Evolutionary conservation across 2,113 vertebrate species (phyloP).

Genomic region (Egretta garzetta): DNA sequence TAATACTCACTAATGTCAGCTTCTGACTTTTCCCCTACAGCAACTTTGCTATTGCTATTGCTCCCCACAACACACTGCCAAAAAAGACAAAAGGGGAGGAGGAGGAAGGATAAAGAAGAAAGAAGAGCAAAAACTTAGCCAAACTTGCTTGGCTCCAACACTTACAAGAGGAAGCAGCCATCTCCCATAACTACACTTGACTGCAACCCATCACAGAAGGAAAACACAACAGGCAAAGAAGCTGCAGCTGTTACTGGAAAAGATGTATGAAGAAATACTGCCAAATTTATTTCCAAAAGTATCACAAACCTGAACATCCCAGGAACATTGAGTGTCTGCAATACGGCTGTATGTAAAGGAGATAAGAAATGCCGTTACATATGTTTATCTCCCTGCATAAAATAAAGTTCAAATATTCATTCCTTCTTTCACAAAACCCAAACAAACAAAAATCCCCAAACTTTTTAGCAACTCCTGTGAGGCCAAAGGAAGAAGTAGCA

Average conservation of each 20-base stretch:
- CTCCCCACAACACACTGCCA: neutral
- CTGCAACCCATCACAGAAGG: constrained; percentile 62
- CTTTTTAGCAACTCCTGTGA: neutral
- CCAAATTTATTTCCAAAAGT: constrained; percentile 59
- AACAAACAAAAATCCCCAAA: neutral
- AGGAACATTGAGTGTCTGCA: constrained; percentile 21
- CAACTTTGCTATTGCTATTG: neutral
- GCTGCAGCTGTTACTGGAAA: constrained; percentile 58
- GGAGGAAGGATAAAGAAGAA: neutral
- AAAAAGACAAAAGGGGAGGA: neutral
- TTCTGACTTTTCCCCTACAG: neutral
- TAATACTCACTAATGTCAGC: neutral
- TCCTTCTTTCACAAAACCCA: neutral
- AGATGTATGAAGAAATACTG: constrained; percentile 4
- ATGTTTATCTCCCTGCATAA: neutral
- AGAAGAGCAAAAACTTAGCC: constrained; percentile 17
- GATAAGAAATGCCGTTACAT: neutral
- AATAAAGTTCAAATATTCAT: neutral
- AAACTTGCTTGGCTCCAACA: constrained; percentile 44
- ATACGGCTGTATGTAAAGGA: neutral
- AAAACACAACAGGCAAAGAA: constrained; percentile 64
- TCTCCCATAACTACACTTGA: constrained; percentile 38
- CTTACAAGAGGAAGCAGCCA: neutral
- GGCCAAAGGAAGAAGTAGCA: neutral
- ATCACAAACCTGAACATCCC: constrained; percentile 55